Percentiles rank a stretch among this genome's conserved stretches.
Evolutionary conservation across 2,797 vertebrate genomes (phyloP).

Genomic region (Eleutherodactylus coqui): DNA sequence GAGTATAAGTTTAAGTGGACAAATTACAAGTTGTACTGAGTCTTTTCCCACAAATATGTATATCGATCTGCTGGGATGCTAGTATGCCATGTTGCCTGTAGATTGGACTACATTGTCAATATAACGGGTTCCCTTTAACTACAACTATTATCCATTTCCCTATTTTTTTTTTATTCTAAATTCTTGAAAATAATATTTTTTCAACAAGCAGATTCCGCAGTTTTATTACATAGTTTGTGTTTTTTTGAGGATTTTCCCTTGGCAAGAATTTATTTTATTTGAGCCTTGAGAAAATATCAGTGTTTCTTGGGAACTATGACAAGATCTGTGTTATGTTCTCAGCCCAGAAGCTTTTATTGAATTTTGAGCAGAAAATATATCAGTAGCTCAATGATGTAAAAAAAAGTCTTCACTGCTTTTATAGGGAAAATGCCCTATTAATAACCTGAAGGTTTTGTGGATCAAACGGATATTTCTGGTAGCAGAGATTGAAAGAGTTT

Average conservation of each 20-base stretch:
- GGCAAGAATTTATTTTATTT: conserved; percentile 10
- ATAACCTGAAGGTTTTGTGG: not conserved
- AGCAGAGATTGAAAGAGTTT: not conserved
- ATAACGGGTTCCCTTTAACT: not conserved
- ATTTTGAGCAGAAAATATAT: not conserved
- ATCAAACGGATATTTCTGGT: not conserved
- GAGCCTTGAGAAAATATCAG: not conserved
- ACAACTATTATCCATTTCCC: not conserved
- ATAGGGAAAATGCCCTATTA: not conserved
- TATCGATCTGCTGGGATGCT: no score
- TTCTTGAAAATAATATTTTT: conserved; percentile 4
- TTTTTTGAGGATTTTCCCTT: not conserved
- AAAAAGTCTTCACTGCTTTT: not conserved
- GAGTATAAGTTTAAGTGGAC: no score
- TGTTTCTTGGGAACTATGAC: not conserved
- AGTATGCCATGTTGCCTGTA: no score
- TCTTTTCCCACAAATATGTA: no score
- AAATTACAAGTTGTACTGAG: no score
- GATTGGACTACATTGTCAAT: no score
- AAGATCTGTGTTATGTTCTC: not conserved
- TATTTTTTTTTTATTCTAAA: not conserved
- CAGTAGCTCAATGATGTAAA: not conserved
- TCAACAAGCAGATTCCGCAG: not conserved
- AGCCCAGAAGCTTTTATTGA: not conserved
- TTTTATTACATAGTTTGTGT: conserved; percentile 4